Base-by-base conservation (phyloP, 2,113 vertebrate genomes). In the Asarcornis scutulata region DNA sequence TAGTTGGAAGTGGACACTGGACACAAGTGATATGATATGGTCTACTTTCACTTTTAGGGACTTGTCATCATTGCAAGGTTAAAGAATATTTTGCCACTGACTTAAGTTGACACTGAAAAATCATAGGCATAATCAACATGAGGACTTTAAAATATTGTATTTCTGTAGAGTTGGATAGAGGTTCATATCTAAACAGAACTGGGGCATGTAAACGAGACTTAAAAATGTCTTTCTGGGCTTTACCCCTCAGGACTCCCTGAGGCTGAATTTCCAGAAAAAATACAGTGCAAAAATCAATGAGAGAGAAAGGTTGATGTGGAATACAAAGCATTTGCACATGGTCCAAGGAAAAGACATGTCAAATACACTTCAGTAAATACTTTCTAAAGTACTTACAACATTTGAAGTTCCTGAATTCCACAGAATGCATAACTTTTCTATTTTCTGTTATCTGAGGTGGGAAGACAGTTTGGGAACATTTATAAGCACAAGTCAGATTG, bases 1-100 rank as follows among this genome's bases (percentile, higher is more conserved):
- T 60, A 60, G 9, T 16, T 87, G 20, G 38, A 76, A 42, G 16
- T 40, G 56, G 8, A 31, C 22, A 3, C 13, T 40, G 56, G 8
- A 31, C 26, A 3, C 13, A 42, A 36, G 22, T 55, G 13, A 63
- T 27, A 13, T 1, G 6, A 5, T 5, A 29, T 2, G 2, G 34
- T 4, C 14, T 27, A 1, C 22, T 86, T 42, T 14, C 42, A 55
- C 42, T 63, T 14, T 14, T 20, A 64, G 64, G 27, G 17, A 32
- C 12, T 29, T 13, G 32, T 38, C 63, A 38, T 34, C 63, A 26
- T 7, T 18, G 22, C 4, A 29, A 58, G 86, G 25, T 13, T 53
- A 34, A 69, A 26, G 11, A 64, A n/a, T 53, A 76, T 29, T 72
- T 74, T 77, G 59, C 15, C 58, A 60, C 4, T 68, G 7, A 22